phyloP scores from a whole-genome alignment of 2,888 invertebrate genomes.

The Dexiosoma caninum region DNA sequence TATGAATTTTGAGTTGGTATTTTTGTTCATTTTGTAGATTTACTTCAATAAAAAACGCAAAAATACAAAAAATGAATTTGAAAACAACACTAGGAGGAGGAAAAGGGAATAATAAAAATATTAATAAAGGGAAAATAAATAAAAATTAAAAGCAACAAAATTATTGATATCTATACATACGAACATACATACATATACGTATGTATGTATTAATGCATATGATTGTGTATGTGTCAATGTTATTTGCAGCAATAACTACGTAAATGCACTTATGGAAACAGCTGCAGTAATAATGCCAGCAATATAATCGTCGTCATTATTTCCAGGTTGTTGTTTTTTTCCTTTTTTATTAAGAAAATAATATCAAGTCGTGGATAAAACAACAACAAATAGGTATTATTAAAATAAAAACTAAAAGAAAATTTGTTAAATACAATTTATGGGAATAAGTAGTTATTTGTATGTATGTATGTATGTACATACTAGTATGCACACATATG shows the following conservation, averaged over 20 bases:
- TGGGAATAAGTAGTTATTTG: background rate
- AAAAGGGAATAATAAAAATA: conserved; percentile 55
- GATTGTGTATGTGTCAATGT: background rate
- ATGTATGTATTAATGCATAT: background rate
- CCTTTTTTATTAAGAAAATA: conserved; percentile 36
- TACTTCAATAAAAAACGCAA: conserved; percentile 65
- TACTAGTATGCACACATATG: background rate
- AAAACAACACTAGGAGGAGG: conserved; percentile 18
- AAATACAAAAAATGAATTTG: conserved; percentile 54
- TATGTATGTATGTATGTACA: background rate
- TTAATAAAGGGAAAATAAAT: conserved; percentile 64
- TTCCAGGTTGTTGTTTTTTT: conserved; percentile 24
- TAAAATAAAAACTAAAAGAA: background rate
- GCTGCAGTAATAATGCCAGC: conserved; percentile 49
- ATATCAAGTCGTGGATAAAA: conserved; percentile 51
- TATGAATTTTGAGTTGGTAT: conserved; percentile 3
- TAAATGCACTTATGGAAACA: conserved; percentile 27
- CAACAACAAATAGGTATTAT: conserved; percentile 23
- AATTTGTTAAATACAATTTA: background rate
- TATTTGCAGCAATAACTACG: conserved; percentile 36
- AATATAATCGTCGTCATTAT: conserved; percentile 40
- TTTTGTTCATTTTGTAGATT: conserved; percentile 21
- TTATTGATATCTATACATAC: background rate
- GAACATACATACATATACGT: conserved; percentile 28
- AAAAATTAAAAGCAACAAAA: conserved; percentile 46